Evolutionary conservation across 2,888 invertebrate species (phyloP), one percentile per base, ranked within the genome.

Genomic region (Saturnia pavonia): DNA sequence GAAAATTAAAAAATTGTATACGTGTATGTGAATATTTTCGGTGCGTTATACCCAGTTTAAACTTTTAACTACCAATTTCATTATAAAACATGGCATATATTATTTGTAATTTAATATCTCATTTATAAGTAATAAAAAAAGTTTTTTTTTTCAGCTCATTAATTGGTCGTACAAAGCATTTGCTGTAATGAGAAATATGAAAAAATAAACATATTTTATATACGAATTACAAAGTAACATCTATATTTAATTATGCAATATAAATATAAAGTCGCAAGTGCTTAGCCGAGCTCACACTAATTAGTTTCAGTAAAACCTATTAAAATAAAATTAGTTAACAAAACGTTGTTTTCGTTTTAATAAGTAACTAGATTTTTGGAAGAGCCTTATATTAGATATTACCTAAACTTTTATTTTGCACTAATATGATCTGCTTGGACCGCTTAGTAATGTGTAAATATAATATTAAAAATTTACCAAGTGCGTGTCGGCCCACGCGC

Each of bases 161-260:
- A 94, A 94, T 82, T 94, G 94, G 94, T 87, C 94, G 12, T 94
- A 94, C 82, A 94, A 94, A 86, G 93, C 91, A 1, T 94, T 94
- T 76, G 94, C 94, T 69, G 92, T 94, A 22, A 92, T 94, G 87
- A 88, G 92, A 63, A 92, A 91, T 73, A 91, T 90, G 90, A 92
- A 94, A 83, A 92, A 90, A 84, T 91, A 85, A 86, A 80, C 70
- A 72, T 40, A 65, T 9, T 27, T n/a, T 34, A 69, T 65, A 72
- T 69, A 43, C 73, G 74, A 78, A 76, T 75, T 72, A 70, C 68
- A 73, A 75, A 77, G 76, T 74, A 76, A 51, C 19, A 51, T 43
- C 14, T 12, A 54, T 70, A 75, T 75, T 74, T 67, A 72, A 74
- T 73, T 75, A 74, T 73, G 40, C 48, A 71, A 40, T 40, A 19